Percentiles rank a stretch among this genome's conserved stretches.
phyloP scores from a whole-genome alignment of 1,140 invertebrate genomes.

The Caenorhabditis inopinata region DNA sequence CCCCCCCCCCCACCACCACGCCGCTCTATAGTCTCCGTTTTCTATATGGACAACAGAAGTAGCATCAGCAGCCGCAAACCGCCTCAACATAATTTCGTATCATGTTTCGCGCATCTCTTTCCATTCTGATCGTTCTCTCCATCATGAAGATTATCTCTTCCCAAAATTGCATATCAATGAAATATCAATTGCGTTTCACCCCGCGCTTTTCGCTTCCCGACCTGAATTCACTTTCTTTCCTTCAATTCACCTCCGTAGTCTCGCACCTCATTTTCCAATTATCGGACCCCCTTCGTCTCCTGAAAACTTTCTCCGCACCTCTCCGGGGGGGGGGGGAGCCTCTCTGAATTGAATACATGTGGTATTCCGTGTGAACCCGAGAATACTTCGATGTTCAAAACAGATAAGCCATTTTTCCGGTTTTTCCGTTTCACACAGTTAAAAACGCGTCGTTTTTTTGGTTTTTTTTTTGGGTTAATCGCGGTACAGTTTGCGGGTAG shows the following conservation, averaged over 20 bases:
- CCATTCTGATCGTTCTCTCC: background rate
- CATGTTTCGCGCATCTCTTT: background rate
- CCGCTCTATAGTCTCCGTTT: too few relatives aligned
- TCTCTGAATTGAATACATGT: constrained; percentile 11
- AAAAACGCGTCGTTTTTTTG: background rate
- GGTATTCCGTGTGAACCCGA: background rate
- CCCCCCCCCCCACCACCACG: too few relatives aligned
- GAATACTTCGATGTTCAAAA: constrained; percentile 1
- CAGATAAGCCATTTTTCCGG: constrained; percentile 24
- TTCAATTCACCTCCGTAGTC: background rate
- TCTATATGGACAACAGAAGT: constrained; percentile 3
- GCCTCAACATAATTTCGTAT: constrained; percentile 23
- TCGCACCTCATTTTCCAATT: constrained; percentile 34
- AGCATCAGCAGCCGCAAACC: too few relatives aligned
- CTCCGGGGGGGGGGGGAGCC: too few relatives aligned
- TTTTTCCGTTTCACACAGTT: background rate
- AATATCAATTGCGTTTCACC: background rate
- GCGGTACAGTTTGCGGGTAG: too few relatives aligned
- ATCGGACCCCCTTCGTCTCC: background rate
- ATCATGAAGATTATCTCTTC: constrained; percentile 7
- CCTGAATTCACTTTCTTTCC: constrained; percentile 19
- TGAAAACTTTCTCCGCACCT: background rate
- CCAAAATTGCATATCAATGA: background rate
- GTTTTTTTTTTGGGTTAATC: constrained; percentile 26
- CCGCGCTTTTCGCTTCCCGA: background rate